Conservation (phyloP, 2,113 vertebrate genomes). For the Odocoileus virginianus region DNA sequence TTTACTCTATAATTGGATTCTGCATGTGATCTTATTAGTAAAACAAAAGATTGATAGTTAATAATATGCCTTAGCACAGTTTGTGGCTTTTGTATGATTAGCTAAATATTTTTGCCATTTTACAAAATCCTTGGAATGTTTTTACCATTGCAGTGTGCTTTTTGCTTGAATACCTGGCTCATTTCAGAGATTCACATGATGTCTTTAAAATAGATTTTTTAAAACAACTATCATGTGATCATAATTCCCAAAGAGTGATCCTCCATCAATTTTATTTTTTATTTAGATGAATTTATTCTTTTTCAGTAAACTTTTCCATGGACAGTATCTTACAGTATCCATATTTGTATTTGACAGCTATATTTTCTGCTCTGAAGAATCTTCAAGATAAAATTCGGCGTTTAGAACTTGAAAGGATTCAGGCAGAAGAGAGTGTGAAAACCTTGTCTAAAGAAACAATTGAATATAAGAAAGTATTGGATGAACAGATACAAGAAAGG, state of each 20-base stretch:
- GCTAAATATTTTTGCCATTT: not conserved
- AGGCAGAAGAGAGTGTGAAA: constrained; percentile 82
- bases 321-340: not conserved
- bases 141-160: not conserved
- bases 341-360: constrained; percentile 81
- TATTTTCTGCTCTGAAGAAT: constrained; percentile 90
- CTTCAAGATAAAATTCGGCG: constrained; percentile 86
- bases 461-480: constrained; percentile 79
- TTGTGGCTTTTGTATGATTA: not conserved
- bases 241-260: not conserved
- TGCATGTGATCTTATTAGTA: not conserved
- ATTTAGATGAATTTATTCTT: not conserved
- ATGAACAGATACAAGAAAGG: constrained; percentile 77
- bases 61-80: not conserved
- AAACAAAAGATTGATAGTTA: not conserved
- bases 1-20: not conserved
- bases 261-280: not conserved
- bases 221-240: not conserved
- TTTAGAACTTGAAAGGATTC: constrained; percentile 88
- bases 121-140: not conserved
- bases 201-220: not conserved
- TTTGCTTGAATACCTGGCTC: not conserved
- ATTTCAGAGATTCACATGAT: not conserved
- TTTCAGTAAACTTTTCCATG: not conserved
- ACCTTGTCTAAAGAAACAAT: constrained; percentile 80